phyloP scores from a whole-genome alignment of 2,888 invertebrate species.

The Taenaris catops region DNA sequence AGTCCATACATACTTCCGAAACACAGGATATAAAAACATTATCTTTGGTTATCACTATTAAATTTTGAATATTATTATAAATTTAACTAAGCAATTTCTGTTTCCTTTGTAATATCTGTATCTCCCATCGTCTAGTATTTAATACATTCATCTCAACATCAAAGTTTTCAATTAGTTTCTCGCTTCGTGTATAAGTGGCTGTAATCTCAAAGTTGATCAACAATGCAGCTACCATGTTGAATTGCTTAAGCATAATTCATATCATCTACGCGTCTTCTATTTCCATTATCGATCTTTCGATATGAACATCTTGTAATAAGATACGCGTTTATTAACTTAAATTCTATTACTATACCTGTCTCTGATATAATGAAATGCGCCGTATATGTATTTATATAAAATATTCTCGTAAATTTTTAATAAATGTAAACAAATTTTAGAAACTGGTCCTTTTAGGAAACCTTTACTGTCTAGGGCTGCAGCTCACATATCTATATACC shows the following conservation, averaged over 20 bases:
- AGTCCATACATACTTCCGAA: too few relatives aligned
- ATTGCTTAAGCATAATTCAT: conserved; percentile 5
- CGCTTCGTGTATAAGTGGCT: conserved; percentile 8
- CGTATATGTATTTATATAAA: too few relatives aligned
- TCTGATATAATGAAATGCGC: too few relatives aligned
- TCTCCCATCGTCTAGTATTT: conserved; percentile 15
- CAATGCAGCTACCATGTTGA: conserved; percentile 8
- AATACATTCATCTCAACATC: conserved; percentile 15
- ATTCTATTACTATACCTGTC: neutral
- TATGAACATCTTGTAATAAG: conserved; percentile 3
- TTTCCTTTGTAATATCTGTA: conserved; percentile 16
- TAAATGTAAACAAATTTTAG: too few relatives aligned
- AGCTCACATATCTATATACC: too few relatives aligned
- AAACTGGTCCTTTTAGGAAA: too few relatives aligned
- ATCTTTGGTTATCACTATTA: conserved; percentile 9
- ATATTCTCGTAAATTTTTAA: too few relatives aligned
- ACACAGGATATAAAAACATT: conserved; percentile 7
- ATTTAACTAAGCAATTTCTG: conserved; percentile 14
- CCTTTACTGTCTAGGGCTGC: too few relatives aligned
- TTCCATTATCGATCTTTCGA: conserved; percentile 14
- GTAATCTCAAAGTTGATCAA: conserved; percentile 13
- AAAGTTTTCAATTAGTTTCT: conserved; percentile 17
- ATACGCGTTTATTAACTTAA: neutral
- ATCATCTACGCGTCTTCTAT: conserved; percentile 9
- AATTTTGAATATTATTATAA: conserved; percentile 10